Conservation (phyloP, 2,113 vertebrate species). For the Chelonoidis abingdonii region DNA sequence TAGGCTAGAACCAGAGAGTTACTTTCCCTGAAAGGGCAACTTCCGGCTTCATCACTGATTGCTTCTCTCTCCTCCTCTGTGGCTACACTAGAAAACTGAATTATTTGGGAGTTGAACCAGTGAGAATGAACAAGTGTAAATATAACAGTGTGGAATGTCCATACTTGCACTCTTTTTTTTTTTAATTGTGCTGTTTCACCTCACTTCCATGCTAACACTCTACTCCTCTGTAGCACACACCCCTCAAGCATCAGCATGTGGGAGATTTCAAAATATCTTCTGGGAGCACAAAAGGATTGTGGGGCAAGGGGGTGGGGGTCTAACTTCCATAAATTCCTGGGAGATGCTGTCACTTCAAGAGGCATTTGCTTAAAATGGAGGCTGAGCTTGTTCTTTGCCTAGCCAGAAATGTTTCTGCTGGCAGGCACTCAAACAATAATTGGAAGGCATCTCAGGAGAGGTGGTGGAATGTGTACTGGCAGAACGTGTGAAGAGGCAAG, state of each 20-base stretch:
- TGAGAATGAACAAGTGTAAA: not conserved
- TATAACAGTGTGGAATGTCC: not conserved
- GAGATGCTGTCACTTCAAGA: not conserved
- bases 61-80: not conserved
- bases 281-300: not conserved
- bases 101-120: not conserved
- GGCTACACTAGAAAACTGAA: not conserved
- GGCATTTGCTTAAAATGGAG: not conserved
- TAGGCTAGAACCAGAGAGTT: not conserved
- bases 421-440: not conserved
- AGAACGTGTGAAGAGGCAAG: not conserved
- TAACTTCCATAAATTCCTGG: not conserved
- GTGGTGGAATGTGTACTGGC: not conserved
- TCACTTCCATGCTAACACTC: not conserved
- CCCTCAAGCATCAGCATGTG: not conserved
- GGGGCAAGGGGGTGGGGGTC: not conserved
- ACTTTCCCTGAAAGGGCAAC: not conserved
- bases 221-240: not conserved
- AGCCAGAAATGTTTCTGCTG: not conserved
- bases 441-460: not conserved
- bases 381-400: not conserved
- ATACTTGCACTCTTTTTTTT: not conserved
- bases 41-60: not conserved
- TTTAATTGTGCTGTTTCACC: not conserved
- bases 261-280: constrained; percentile 3